These are phyloP conservation scores for Conistra vaccinii DNA, from an alignment of 2,888 invertebrate species.

Conservation along the genomic window DNA sequence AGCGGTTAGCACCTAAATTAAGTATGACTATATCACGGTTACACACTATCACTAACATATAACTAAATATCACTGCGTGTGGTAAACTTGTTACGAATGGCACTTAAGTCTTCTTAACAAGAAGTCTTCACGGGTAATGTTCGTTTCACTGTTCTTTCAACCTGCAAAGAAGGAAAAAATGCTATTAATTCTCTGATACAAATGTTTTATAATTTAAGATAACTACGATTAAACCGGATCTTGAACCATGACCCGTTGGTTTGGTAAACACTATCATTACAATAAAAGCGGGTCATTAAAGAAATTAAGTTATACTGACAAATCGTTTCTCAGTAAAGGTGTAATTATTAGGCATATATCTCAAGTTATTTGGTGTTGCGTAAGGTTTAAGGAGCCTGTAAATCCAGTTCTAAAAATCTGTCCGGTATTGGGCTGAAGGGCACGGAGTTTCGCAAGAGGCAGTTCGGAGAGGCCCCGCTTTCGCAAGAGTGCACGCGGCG, in stretches of 20 bases:
- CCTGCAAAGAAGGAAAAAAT: constrained; percentile 77
- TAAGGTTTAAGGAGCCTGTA: constrained; percentile 51
- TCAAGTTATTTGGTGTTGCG: constrained; percentile 37
- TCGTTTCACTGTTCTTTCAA: constrained; percentile 69
- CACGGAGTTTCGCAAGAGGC: constrained; percentile 78
- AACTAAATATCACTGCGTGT: constrained; percentile 88
- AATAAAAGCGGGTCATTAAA: constrained; percentile 54
- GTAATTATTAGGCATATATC: constrained; percentile 42
- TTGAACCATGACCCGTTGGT: constrained; percentile 61
- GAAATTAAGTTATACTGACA: constrained; percentile 52
- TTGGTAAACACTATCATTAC: constrained; percentile 58
- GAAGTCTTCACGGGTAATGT: constrained; percentile 87
- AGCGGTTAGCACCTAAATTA: constrained; percentile 82
- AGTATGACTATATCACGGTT: constrained; percentile 84
- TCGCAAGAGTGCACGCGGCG: constrained; percentile 84
- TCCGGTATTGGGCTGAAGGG: constrained; percentile 77
- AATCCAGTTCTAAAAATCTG: constrained; percentile 68
- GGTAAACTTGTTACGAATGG: constrained; percentile 90
- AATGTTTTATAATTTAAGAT: constrained; percentile 44
- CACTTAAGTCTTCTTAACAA: constrained; percentile 85
- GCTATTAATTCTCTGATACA: constrained; percentile 42
- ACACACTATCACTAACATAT: constrained; percentile 85
- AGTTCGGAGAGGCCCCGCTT: constrained; percentile 76
- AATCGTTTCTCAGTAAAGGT: constrained; percentile 39
- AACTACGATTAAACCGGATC: constrained; percentile 59